Evolutionary conservation across 1,140 invertebrate genomes (phyloP).

Genomic region (Bombus waltoni): DNA sequence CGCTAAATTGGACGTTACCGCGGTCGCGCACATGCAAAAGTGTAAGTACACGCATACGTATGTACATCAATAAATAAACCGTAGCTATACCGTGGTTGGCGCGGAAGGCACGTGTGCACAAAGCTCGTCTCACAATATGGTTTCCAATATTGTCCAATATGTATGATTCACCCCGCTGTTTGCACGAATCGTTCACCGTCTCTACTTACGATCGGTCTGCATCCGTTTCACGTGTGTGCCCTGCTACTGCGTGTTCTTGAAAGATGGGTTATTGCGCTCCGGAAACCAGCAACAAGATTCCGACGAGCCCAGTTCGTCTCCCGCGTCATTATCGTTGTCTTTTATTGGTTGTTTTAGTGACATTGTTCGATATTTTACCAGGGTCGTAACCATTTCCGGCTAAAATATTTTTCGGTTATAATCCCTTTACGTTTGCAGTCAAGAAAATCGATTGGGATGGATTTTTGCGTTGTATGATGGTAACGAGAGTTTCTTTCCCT

Average conservation of each 20-base stretch:
- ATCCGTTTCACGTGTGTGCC: background rate
- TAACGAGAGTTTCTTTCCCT: too few relatives aligned
- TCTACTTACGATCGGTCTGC: slow-evolving; percentile 8
- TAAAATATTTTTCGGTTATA: too few relatives aligned
- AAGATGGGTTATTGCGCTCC: slow-evolving; percentile 15
- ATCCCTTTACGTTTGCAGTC: too few relatives aligned
- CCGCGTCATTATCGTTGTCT: slow-evolving; percentile 31
- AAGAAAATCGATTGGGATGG: too few relatives aligned
- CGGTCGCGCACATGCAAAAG: background rate
- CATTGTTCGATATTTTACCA: background rate
- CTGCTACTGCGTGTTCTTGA: background rate
- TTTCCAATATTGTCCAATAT: slow-evolving; percentile 63
- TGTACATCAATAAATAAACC: slow-evolving; percentile 51
- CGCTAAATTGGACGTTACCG: slow-evolving; percentile 40
- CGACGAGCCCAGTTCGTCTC: slow-evolving; percentile 1
- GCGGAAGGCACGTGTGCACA: slow-evolving; percentile 6
- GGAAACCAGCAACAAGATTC: slow-evolving; percentile 15
- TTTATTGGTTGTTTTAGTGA: slow-evolving; percentile 21
- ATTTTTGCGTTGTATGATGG: too few relatives aligned
- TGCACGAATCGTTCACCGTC: slow-evolving; percentile 29
- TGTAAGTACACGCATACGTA: background rate
- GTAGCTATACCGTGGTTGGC: background rate
- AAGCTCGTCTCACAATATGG: slow-evolving; percentile 38
- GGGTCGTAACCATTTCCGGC: background rate
- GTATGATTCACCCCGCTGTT: slow-evolving; percentile 50